Conservation (phyloP, 2,888 invertebrate species). For the Thera obeliscata region DNA sequence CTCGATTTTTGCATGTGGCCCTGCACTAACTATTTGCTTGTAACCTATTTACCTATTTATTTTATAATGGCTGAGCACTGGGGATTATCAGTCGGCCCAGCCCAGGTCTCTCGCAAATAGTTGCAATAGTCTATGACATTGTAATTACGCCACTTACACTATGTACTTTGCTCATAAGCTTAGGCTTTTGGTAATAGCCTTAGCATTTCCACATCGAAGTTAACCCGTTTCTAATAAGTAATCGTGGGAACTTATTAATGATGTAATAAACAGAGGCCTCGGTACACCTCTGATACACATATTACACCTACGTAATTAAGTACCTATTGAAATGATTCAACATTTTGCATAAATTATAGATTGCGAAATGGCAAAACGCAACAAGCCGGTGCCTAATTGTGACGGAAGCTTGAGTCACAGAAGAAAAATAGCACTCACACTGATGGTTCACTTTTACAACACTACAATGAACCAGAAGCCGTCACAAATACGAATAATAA, state of each 20-base stretch:
- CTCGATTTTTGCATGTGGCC: too few species aligned
- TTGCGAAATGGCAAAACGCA: constrained; percentile 25
- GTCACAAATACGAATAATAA: neutral
- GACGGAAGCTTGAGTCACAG: constrained; percentile 41
- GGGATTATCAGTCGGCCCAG: neutral
- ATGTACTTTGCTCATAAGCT: neutral
- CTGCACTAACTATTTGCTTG: neutral
- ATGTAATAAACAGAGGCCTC: constrained; percentile 7
- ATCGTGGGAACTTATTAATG: constrained; percentile 14
- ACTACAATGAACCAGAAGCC: neutral
- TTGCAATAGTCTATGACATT: neutral
- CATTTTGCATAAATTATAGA: constrained; percentile 20
- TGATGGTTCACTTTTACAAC: constrained; percentile 5
- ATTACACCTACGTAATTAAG: neutral
- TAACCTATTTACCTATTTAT: neutral
- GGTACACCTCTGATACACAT: constrained; percentile 6
- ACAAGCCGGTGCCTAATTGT: constrained; percentile 25
- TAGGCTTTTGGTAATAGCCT: neutral
- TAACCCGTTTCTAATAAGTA: neutral
- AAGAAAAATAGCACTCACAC: constrained; percentile 42
- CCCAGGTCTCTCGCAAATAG: too few species aligned
- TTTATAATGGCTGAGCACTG: neutral
- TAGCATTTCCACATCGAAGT: neutral
- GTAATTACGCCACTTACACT: neutral
- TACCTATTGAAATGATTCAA: constrained; percentile 1